Base-by-base conservation (phyloP, 2,113 vertebrate genomes). In the Cephalopholis sonnerati region DNA sequence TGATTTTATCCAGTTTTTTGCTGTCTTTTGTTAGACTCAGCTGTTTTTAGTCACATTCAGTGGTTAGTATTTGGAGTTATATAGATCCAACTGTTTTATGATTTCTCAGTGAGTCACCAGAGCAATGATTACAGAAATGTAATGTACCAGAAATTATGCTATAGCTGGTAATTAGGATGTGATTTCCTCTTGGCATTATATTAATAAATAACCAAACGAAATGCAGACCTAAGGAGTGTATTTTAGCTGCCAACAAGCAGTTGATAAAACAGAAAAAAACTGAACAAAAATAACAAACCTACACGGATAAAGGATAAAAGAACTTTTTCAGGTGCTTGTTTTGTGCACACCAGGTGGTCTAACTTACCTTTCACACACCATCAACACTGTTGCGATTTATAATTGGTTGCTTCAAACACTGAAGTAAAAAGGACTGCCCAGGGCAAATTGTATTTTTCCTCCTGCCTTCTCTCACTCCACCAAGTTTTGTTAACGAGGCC, bases 361-460 rank as follows among this genome's bases (percentile, higher is more conserved):
- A 62, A 71, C 63, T 67, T 80, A 82, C 66, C 70, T 81, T 86
- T 74, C 70, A 77, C 78, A 86, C 74, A 69, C 61, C 81, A 86
- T 76, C 71, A 69, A 39, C 63, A 74, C 57, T 77, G 67, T 74
- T 84, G 70, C 48, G 29, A 84, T 79, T 69, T 86, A 79, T 90
- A 82, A 85, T 86, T 86, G 86, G 64, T 74, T 79, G 81, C 77
- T 90, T 86, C 66, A 86, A 81, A 81, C 75, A 68, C 65, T 63
- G 83, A 25, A 53, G 65, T 77, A 63, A 73, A 83, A 61, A 83
- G 39, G 50, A 70, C 68, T 59, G 82, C 82, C 73, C 58, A 29
- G 67, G 82, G 82, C 82, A 74, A 77, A 58, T 77, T 64, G 67
- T 84, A 50, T 77, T 87, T 77, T 81, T 81, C 64, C 74, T 69